Conservation (phyloP, 2,797 vertebrate genomes). For the Intellagama lesueurii region DNA sequence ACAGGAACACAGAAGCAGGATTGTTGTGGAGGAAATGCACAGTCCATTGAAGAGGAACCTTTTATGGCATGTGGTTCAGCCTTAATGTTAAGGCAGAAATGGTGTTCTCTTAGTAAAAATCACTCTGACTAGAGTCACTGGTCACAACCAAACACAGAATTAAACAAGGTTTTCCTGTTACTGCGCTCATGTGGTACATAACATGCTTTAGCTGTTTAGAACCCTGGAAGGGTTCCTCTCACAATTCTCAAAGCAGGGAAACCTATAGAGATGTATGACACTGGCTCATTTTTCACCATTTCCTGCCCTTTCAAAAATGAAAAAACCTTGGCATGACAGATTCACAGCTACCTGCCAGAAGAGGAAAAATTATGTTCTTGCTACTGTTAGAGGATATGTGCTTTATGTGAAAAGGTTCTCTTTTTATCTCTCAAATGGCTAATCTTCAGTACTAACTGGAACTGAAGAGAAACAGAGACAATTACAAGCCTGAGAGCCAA, state of each 20-base stretch:
- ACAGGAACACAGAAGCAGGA: slow-evolving; percentile 6
- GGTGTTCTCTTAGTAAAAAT: not conserved
- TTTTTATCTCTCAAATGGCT: not conserved
- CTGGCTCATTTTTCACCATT: not conserved
- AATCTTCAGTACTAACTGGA: not conserved
- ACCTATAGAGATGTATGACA: not conserved
- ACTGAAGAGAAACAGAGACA: not conserved
- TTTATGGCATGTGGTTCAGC: not conserved
- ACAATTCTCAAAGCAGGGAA: not conserved
- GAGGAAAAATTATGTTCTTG: not conserved
- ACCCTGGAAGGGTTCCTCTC: not conserved
- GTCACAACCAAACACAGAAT: not conserved
- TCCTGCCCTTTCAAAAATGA: not conserved
- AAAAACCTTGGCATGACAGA: not conserved
- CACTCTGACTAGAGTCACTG: not conserved
- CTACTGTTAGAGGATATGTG: too few species aligned
- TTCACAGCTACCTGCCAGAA: not conserved
- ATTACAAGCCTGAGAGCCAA: not conserved
- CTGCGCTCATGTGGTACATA: not conserved
- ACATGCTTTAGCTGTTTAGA: not conserved
- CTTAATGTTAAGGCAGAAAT: not conserved
- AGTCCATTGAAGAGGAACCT: slow-evolving; percentile 13
- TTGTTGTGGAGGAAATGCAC: not conserved
- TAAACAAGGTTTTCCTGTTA: not conserved
- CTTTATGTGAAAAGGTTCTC: not conserved